Evolutionary conservation across 1,140 invertebrate species (phyloP).

Genomic region (Drosophila rhopaloa): DNA sequence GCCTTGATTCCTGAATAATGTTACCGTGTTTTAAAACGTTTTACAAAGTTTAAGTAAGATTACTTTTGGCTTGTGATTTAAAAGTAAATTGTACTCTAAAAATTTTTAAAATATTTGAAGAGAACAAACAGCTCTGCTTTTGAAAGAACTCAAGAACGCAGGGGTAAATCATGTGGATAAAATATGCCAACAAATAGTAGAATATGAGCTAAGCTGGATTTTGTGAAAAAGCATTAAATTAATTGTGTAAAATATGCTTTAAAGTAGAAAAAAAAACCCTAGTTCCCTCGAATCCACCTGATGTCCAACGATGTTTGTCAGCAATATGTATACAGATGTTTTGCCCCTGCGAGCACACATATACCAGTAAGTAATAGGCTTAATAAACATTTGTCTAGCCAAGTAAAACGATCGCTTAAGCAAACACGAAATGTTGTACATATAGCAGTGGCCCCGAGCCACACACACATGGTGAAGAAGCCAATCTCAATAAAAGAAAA

Average conservation of each 20-base stretch:
- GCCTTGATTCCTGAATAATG: constrained; percentile 31
- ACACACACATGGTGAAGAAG: constrained; percentile 52
- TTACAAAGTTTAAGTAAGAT: constrained; percentile 5
- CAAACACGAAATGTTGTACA: constrained; percentile 71
- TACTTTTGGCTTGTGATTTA: constrained; percentile 36
- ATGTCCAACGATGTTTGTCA: constrained; percentile 10
- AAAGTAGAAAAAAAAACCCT: not conserved
- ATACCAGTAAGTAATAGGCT: constrained; percentile 51
- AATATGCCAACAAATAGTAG: not conserved
- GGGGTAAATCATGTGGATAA: constrained; percentile 13
- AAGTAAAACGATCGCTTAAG: constrained; percentile 74
- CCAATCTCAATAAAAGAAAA: constrained; percentile 68
- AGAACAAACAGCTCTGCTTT: constrained; percentile 14
- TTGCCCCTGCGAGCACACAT: constrained; percentile 19
- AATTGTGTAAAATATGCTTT: constrained; percentile 8
- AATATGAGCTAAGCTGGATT: not conserved
- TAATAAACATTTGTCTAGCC: constrained; percentile 70
- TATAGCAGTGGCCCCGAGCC: constrained; percentile 59
- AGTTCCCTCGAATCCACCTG: constrained; percentile 9
- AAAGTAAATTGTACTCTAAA: constrained; percentile 23
- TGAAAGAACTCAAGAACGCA: constrained; percentile 5
- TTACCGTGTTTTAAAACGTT: constrained; percentile 3
- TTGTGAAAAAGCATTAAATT: constrained; percentile 1
- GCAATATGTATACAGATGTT: constrained; percentile 36
- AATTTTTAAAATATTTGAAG: not conserved